Evolutionary conservation across 2,888 invertebrate genomes (phyloP), one percentile per base, ranked within the genome.

Genomic region (Polydrusus pterygomalis): DNA sequence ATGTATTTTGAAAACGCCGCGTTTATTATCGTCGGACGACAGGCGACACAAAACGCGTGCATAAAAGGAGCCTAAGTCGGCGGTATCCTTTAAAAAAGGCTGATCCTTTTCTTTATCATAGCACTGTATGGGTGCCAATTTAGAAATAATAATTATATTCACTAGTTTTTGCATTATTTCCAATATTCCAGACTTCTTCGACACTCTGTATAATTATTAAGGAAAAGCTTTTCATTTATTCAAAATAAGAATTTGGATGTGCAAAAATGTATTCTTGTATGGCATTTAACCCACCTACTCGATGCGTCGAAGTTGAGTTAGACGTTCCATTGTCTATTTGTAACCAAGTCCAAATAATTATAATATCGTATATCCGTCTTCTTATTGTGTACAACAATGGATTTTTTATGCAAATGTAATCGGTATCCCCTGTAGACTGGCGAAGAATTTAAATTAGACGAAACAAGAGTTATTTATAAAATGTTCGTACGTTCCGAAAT

Each of bases 331-430:
- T 65, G 49, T 65, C 18, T 54, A 40, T 40, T 54, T 54, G 54
- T 18, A 54, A 54, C 15, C 67, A 40, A 54, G 20, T 67, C 38
- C 54, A 51, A 60, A 38, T 30, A n/a, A 17, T 54, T 60, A 67
- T 67, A 51, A 65, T 49, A 49, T 65, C 49, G 20, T 67, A 54
- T 67, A 54, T 67, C 67, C 67, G 67, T 34, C 18, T 34, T 38
- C 17, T 11, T 60, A 60, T 60, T 60, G 69, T 63, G 30, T 56
- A 63, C 25, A 68, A 74, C 74, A 74, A 74, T 74, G 69, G 74
- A 74, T 69, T 74, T 70, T 69, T 47, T 68, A 74, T 74, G 74
- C 74, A 74, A 74, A 74, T 74, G 20, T 74, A 62, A 38, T 45
- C 20, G 38, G 74, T 64, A 69, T 74, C 69, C 74, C 47, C 62